Percentiles rank a stretch among this genome's conserved stretches.
Conservation (phyloP, 2,797 vertebrate genomes). For the Tragopan temminckii region DNA sequence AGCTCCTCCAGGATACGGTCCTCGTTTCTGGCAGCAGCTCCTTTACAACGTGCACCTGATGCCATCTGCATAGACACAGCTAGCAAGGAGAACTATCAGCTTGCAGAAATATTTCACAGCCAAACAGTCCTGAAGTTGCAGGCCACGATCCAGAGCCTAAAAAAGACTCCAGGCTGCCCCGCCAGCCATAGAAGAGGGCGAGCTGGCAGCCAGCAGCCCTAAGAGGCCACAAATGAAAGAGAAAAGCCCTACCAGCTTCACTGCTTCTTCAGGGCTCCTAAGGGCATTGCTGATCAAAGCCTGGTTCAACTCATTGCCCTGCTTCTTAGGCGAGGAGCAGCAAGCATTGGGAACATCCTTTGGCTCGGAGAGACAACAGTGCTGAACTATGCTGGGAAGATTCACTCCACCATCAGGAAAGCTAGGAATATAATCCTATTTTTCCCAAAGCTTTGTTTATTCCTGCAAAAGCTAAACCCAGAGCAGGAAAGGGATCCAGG, state of each 20-base stretch:
- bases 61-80: too few species aligned
- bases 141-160: neutral
- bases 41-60: neutral
- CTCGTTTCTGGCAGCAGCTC: neutral
- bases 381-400: neutral
- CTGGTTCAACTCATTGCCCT: constrained; percentile 16
- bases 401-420: neutral
- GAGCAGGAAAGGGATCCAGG: neutral
- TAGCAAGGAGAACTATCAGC: neutral
- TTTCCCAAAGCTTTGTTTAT: neutral
- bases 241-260: neutral
- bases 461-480: neutral
- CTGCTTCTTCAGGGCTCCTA: constrained; percentile 7
- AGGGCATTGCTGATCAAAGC: constrained; percentile 23
- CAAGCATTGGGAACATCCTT: neutral
- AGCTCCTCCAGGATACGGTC: neutral
- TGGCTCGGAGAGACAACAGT: neutral
- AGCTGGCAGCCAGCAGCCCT: neutral
- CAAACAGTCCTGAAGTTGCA: neutral
- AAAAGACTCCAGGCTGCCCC: neutral
- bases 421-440: neutral
- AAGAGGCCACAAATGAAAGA: neutral
- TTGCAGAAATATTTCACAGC: neutral
- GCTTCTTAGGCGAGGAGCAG: constrained; percentile 20
- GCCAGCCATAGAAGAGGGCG: neutral